Evolutionary conservation across 2,797 vertebrate species (phyloP).

Genomic region (Rhodeus uyekii): DNA sequence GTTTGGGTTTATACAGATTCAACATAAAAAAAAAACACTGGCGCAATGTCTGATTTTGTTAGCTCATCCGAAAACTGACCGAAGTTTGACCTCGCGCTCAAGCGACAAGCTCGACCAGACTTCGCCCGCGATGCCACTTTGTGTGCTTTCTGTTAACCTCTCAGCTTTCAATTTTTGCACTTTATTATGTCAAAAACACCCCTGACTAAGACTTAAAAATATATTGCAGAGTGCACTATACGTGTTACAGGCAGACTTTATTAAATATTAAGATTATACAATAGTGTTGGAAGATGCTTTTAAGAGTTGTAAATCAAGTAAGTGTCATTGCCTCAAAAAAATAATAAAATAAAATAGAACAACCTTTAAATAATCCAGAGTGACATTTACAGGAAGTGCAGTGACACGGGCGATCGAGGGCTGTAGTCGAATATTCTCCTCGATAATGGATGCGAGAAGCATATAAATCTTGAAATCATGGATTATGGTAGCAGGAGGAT

Average conservation of each 20-base stretch:
- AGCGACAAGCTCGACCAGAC: neutral
- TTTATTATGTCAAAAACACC: neutral
- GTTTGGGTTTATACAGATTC: conserved; percentile 6
- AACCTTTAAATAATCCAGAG: conserved; percentile 72
- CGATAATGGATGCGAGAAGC: conserved; percentile 16
- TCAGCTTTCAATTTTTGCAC: neutral
- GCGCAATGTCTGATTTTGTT: neutral
- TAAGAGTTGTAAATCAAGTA: conserved; percentile 63
- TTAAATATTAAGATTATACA: conserved; percentile 67
- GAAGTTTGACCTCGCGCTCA: conserved; percentile 52
- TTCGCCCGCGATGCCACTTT: neutral
- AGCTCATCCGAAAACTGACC: conserved; percentile 55
- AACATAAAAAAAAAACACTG: neutral
- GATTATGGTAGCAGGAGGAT: neutral
- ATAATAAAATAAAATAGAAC: too few species aligned
- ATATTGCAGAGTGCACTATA: neutral
- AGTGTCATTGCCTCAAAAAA: conserved; percentile 65
- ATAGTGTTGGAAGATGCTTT: conserved; percentile 60
- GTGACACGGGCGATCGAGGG: conserved; percentile 15
- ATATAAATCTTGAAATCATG: neutral
- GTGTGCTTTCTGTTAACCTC: neutral
- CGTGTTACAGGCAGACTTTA: neutral
- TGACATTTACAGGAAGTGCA: conserved; percentile 46
- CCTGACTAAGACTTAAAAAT: neutral
- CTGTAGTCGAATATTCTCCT: conserved; percentile 41